These are phyloP conservation scores for Branchellion lobata DNA, from an alignment of 2,888 invertebrate species.

Conservation along the genomic window DNA sequence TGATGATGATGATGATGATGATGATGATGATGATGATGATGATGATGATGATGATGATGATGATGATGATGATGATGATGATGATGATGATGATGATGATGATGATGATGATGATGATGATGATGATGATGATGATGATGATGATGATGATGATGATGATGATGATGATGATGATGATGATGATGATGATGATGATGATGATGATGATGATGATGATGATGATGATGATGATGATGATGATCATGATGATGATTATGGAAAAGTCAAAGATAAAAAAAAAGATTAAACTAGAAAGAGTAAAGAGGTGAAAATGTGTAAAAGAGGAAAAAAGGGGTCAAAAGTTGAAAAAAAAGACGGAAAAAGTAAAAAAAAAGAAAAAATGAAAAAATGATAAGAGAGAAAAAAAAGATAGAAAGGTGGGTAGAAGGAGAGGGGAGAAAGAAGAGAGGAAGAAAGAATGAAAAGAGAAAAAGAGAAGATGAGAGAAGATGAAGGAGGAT, in stretches of 20 bases:
- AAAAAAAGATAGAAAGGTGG: too few species aligned
- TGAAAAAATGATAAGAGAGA: too few species aligned
- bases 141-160: slow-evolving; percentile 39
- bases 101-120: slow-evolving; percentile 43
- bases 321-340: too few species aligned
- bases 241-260: slow-evolving; percentile 46
- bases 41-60: slow-evolving; percentile 43
- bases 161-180: slow-evolving; percentile 43
- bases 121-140: slow-evolving; percentile 44
- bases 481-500: too few species aligned
- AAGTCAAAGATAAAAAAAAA: slow-evolving; percentile 45
- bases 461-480: too few species aligned
- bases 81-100: slow-evolving; percentile 39
- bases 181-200: slow-evolving; percentile 44
- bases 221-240: slow-evolving; percentile 43
- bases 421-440: too few species aligned
- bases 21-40: slow-evolving; percentile 39
- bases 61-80: slow-evolving; percentile 44
- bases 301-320: too few species aligned
- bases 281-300: neutral
- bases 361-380: too few species aligned
- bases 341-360: too few species aligned
- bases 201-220: slow-evolving; percentile 39
- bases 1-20: slow-evolving; percentile 44
- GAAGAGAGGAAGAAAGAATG: too few species aligned